phyloP scores from a whole-genome alignment of 2,113 vertebrate species.

The Trochalopteron elliotii region DNA sequence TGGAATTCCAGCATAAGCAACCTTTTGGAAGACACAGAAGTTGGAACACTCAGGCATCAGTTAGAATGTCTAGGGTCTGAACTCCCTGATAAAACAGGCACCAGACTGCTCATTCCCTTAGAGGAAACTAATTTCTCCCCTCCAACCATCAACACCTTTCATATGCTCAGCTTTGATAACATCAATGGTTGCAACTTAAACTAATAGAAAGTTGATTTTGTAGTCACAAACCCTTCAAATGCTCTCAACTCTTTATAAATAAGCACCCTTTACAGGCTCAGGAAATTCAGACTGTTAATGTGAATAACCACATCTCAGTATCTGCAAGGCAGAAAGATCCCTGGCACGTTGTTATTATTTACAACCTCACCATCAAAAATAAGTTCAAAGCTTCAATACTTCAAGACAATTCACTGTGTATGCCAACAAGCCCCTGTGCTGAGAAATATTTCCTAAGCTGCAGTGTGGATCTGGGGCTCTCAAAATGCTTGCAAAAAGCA shows the following conservation, averaged over 20 bases:
- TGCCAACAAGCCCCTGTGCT: not conserved
- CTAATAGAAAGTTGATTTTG: not conserved
- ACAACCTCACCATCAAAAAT: not conserved
- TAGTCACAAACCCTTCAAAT: not conserved
- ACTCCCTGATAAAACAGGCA: rapidly evolving
- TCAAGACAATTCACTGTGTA: not conserved
- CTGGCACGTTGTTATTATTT: not conserved
- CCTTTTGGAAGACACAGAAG: not conserved
- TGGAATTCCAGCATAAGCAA: not conserved
- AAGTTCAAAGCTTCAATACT: not conserved
- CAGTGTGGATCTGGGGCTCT: not conserved
- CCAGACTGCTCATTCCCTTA: not conserved
- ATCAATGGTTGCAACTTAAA: not conserved
- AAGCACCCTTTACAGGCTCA: not conserved
- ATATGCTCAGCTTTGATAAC: not conserved
- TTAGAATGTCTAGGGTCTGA: not conserved
- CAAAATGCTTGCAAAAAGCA: not conserved
- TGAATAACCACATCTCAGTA: not conserved
- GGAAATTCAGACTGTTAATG: not conserved
- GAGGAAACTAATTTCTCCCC: not conserved
- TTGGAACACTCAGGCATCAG: not conserved
- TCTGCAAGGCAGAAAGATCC: not conserved
- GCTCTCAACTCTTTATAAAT: not conserved
- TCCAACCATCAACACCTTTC: not conserved
- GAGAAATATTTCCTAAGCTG: not conserved